Conservation (phyloP, 1,140 invertebrate genomes). For the Octopus sinensis region DNA sequence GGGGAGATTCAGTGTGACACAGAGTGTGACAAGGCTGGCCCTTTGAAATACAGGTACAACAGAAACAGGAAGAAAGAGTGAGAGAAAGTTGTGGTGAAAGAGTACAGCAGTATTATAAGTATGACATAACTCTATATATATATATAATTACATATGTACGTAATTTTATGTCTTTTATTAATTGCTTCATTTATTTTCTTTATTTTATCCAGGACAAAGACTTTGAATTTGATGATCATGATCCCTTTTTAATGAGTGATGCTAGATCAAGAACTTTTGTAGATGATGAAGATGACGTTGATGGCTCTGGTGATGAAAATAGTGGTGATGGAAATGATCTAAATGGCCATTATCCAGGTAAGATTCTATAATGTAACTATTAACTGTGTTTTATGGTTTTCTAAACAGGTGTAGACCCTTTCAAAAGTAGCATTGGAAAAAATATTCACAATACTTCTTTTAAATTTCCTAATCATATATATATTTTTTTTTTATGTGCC, state of each 20-base stretch:
- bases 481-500: background rate
- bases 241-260: constrained; percentile 14
- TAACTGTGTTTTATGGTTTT: background rate
- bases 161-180: too few relatives aligned
- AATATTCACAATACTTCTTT: too few relatives aligned
- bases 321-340: background rate
- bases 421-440: too few relatives aligned
- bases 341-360: background rate
- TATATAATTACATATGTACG: too few relatives aligned
- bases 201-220: constrained; percentile 31
- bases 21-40: too few relatives aligned
- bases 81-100: too few relatives aligned
- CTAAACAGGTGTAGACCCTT: background rate
- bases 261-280: constrained; percentile 25
- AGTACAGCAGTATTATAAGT: too few relatives aligned
- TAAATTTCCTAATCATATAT: background rate
- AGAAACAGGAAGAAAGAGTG: too few relatives aligned
- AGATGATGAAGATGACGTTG: constrained; percentile 40
- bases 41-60: too few relatives aligned
- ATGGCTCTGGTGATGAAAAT: constrained; percentile 25
- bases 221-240: constrained; percentile 36
- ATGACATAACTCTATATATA: too few relatives aligned
- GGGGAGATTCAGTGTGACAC: too few relatives aligned
- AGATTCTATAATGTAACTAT: background rate
- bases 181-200: background rate